Evolutionary conservation across 2,888 invertebrate species (phyloP).

Genomic region (Polymixis flavicincta): DNA sequence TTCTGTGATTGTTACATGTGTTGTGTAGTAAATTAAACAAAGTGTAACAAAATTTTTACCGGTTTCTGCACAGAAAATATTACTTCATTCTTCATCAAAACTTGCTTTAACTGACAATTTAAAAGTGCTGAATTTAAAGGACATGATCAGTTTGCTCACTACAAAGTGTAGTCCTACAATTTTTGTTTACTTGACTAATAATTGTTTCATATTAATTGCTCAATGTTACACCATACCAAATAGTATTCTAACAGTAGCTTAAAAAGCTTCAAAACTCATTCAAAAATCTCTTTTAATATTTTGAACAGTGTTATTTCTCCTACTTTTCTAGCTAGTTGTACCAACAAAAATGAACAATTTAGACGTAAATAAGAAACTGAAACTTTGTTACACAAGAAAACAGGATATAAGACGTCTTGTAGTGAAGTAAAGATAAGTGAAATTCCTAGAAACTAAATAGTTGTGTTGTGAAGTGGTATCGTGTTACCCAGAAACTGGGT

Average conservation of each 20-base stretch:
- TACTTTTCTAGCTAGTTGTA: no score
- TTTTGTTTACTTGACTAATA: neutral
- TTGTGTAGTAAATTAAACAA: neutral
- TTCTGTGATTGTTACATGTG: neutral
- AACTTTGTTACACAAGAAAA: neutral
- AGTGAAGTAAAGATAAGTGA: constrained; percentile 11
- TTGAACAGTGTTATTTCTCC: neutral
- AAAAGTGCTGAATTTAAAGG: neutral
- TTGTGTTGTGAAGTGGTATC: neutral
- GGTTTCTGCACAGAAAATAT: fast-evolving
- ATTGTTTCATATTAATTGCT: neutral
- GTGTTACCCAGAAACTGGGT: neutral
- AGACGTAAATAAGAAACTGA: neutral
- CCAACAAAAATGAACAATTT: neutral
- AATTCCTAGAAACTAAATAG: neutral
- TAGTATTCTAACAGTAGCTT: neutral
- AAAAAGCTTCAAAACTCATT: neutral
- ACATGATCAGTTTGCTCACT: neutral
- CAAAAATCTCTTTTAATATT: neutral
- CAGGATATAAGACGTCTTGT: neutral
- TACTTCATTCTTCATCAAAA: neutral
- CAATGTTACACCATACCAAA: neutral
- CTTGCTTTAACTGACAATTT: neutral
- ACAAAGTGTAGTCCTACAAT: neutral
- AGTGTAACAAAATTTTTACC: neutral